Conservation (phyloP, 35 echinoderm and acorn worm species). For the Stichopus chloronotus region DNA sequence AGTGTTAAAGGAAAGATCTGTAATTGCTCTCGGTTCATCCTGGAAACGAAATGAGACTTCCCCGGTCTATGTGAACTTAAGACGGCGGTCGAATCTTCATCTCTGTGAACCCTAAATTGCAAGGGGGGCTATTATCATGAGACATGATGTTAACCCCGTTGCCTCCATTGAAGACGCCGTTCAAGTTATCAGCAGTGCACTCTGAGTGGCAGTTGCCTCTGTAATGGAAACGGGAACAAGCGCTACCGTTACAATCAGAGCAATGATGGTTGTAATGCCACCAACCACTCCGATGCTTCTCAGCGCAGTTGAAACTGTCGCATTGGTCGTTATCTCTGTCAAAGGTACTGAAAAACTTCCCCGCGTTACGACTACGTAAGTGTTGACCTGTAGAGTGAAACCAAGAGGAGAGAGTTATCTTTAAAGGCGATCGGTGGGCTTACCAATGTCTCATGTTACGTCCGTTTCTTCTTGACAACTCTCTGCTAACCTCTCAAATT, state of each 20-base stretch:
- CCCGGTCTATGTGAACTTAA: no score
- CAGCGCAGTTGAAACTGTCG: not conserved
- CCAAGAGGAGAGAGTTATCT: not conserved
- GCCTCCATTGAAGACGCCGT: not conserved
- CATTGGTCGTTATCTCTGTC: conserved; percentile 1
- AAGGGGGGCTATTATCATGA: not conserved
- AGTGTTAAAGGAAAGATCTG: no score
- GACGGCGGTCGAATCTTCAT: not conserved
- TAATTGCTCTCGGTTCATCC: no score
- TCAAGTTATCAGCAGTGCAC: not conserved
- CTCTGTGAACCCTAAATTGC: not conserved
- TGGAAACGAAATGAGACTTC: no score
- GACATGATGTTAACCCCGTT: not conserved
- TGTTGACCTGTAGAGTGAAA: not conserved
- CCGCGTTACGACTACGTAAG: not conserved
- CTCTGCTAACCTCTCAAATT: no score
- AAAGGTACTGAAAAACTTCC: not conserved
- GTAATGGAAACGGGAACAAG: conserved; percentile 21
- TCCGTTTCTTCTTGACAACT: no score
- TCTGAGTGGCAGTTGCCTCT: not conserved
- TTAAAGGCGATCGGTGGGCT: no score
- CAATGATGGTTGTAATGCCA: not conserved
- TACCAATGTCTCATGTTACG: no score
- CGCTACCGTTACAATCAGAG: conserved; percentile 10
- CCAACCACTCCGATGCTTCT: not conserved